phyloP scores from a whole-genome alignment of 2,113 vertebrate genomes.

The Eubucco bourcierii region DNA sequence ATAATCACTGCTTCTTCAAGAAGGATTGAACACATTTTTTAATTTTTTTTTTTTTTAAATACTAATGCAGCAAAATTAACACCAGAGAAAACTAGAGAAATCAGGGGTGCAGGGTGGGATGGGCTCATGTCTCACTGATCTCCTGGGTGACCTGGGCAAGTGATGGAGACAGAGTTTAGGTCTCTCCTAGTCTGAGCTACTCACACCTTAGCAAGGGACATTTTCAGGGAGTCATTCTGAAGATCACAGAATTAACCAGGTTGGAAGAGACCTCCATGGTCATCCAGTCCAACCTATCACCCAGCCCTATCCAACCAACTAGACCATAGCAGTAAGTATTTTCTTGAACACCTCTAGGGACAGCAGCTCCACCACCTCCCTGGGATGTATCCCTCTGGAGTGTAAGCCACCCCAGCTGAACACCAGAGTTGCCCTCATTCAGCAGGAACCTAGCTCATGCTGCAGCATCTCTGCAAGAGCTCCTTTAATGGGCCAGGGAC shows the following conservation, averaged over 20 bases:
- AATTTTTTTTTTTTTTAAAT: too few species aligned
- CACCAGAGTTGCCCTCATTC: background rate
- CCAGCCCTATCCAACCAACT: too few species aligned
- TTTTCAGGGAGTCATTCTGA: background rate
- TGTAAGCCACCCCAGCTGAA: background rate
- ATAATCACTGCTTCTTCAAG: background rate
- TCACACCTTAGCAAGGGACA: background rate
- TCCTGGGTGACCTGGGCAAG: background rate
- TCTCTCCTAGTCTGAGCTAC: background rate
- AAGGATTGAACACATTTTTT: background rate
- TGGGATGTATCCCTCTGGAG: fast-evolving
- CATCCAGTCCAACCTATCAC: too few species aligned
- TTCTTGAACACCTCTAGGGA: too few species aligned
- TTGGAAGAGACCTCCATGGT: too few species aligned
- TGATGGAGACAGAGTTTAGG: background rate
- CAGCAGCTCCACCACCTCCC: too few species aligned
- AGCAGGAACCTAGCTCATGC: fast-evolving
- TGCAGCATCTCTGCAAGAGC: background rate
- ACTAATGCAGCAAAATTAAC: background rate
- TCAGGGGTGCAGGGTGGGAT: background rate
- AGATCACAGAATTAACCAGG: background rate
- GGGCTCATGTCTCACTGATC: background rate
- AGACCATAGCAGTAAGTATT: too few species aligned
- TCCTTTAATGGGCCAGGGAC: background rate
- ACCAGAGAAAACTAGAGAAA: background rate